phyloP scores from a whole-genome alignment of 2,888 invertebrate genomes.

The Agrilus biguttatus region DNA sequence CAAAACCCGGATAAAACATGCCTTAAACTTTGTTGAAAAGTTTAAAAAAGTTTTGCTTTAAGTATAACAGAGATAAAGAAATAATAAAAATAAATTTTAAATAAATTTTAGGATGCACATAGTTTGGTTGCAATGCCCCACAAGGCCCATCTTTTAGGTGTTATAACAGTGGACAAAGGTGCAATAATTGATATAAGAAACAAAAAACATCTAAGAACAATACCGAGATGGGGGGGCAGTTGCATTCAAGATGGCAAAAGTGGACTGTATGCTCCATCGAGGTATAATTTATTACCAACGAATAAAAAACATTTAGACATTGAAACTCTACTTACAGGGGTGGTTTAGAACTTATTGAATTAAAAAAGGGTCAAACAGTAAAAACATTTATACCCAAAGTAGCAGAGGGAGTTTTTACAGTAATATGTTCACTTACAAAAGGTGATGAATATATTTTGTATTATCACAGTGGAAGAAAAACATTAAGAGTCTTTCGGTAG shows the following conservation, averaged over 20 bases:
- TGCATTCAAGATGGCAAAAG: slow-evolving; percentile 77
- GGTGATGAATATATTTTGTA: slow-evolving; percentile 92
- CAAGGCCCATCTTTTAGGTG: slow-evolving; percentile 71
- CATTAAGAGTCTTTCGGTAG: slow-evolving; percentile 79
- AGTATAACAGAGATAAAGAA: no score
- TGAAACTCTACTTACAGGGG: slow-evolving; percentile 44
- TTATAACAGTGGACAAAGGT: slow-evolving; percentile 81
- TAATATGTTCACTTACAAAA: slow-evolving; percentile 86
- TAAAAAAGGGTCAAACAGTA: slow-evolving; percentile 77
- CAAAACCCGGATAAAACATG: no score
- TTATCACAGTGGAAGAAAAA: slow-evolving; percentile 91
- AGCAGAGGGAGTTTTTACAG: slow-evolving; percentile 94
- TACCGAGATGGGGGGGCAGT: slow-evolving; percentile 85
- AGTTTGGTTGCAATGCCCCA: slow-evolving; percentile 69
- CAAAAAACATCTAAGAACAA: slow-evolving; percentile 73
- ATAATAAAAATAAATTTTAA: no score
- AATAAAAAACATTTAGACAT: background rate
- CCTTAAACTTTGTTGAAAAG: no score
- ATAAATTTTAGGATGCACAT: slow-evolving; percentile 48
- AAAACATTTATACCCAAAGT: slow-evolving; percentile 86
- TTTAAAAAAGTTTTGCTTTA: no score
- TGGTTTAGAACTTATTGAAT: slow-evolving; percentile 81
- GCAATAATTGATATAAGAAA: slow-evolving; percentile 80
- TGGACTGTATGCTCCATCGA: slow-evolving; percentile 81
- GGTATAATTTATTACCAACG: slow-evolving; percentile 24